Percentiles rank a stretch among this genome's conserved stretches.
phyloP scores from a whole-genome alignment of 2,113 vertebrate genomes.

The Motacilla tschutschensis region DNA sequence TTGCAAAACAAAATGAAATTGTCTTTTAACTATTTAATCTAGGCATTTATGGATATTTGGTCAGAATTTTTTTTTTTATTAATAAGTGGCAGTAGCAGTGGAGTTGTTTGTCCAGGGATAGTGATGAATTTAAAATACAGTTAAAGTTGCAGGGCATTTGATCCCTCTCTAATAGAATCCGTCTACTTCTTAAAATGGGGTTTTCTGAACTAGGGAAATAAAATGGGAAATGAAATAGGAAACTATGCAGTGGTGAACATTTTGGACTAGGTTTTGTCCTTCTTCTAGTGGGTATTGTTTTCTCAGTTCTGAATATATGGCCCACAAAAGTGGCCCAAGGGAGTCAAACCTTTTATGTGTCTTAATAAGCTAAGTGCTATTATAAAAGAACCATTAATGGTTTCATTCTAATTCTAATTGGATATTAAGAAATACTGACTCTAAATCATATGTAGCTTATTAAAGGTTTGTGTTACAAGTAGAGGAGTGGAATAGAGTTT shows the following conservation, averaged over 20 bases:
- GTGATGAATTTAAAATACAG: not conserved
- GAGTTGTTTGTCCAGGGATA: not conserved
- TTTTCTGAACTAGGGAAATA: not conserved
- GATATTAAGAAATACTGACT: constrained; percentile 30
- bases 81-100: not conserved
- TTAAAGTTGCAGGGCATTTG: not conserved
- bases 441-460: constrained; percentile 46
- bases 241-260: not conserved
- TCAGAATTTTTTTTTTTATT: not conserved
- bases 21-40: not conserved
- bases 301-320: constrained; percentile 26
- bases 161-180: not conserved
- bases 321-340: not conserved
- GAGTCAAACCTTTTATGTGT: constrained; percentile 57
- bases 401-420: constrained; percentile 69
- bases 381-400: constrained; percentile 57
- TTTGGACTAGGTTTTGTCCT: constrained; percentile 34
- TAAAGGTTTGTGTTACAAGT: constrained; percentile 14
- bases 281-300: constrained; percentile 7
- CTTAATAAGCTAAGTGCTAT: constrained; percentile 68
- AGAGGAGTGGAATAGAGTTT: not conserved
- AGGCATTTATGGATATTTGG: rapidly evolving
- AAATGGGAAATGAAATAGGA: not conserved
- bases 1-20: not conserved
- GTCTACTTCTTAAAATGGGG: not conserved